A percentile compares a stretch with the other conserved stretches of the same genome.
Conservation (phyloP, 2,113 vertebrate species). For the Grantiella picta region DNA sequence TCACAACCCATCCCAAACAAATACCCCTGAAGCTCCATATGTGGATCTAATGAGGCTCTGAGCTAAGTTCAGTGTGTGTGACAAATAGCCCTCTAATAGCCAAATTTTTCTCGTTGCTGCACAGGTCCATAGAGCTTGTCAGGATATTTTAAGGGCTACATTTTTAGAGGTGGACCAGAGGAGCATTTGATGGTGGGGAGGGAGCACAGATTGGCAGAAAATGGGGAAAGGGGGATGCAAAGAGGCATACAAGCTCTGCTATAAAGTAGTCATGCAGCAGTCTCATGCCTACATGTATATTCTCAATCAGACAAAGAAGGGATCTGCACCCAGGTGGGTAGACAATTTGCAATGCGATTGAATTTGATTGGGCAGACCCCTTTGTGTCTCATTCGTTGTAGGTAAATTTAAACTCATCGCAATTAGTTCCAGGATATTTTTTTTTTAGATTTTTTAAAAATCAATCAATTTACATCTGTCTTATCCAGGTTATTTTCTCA, state of each 20-base stretch:
- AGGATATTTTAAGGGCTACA: not conserved
- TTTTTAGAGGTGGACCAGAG: not conserved
- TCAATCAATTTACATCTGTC: not conserved
- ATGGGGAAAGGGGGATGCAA: not conserved
- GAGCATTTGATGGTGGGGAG: not conserved
- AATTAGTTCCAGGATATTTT: not conserved
- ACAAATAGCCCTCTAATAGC: not conserved
- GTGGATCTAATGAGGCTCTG: not conserved
- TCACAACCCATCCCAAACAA: not conserved
- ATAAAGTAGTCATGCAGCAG: not conserved
- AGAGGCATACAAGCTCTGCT: not conserved
- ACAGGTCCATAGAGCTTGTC: not conserved
- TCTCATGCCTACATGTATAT: not conserved
- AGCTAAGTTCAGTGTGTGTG: not conserved
- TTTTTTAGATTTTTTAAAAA: not conserved
- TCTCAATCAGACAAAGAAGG: not conserved
- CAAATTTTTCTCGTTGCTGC: not conserved
- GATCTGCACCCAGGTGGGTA: not conserved
- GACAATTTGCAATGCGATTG: not conserved
- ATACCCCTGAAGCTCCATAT: not conserved
- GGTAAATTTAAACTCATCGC: not conserved
- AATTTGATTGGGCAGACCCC: not conserved
- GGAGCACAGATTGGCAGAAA: not conserved
- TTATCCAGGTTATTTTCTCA: not conserved
- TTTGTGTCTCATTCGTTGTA: not conserved